These are phyloP conservation scores for Prenolepis imparis DNA, from an alignment of 2,888 invertebrate species.

Conservation along the genomic window DNA sequence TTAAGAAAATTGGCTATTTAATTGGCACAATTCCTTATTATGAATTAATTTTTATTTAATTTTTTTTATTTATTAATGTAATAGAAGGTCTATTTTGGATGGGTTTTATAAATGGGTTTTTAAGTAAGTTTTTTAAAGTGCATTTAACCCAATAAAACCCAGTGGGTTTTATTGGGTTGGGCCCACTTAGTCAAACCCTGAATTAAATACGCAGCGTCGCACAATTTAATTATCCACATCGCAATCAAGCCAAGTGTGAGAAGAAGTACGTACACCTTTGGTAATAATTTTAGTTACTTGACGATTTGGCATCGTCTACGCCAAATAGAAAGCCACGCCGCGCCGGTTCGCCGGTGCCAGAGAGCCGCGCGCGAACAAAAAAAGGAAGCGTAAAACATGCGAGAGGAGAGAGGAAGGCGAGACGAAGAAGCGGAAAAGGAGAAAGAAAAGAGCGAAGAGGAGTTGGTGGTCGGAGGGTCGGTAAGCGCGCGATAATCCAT, in stretches of 20 bases:
- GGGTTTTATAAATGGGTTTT: no score
- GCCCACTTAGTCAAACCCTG: no score
- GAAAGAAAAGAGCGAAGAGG: constrained; percentile 54
- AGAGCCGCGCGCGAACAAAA: constrained; percentile 53
- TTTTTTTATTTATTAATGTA: no score
- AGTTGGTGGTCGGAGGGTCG: constrained; percentile 66
- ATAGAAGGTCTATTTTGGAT: no score
- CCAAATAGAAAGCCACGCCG: constrained; percentile 82
- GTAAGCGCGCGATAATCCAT: constrained; percentile 75
- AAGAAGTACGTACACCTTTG: constrained; percentile 75
- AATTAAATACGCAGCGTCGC: constrained; percentile 13
- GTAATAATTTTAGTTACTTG: constrained; percentile 84
- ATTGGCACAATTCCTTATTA: no score
- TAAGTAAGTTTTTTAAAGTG: no score
- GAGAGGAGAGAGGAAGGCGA: constrained; percentile 41
- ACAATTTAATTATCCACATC: constrained; percentile 9
- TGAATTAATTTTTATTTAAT: no score
- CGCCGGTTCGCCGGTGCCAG: constrained; percentile 50
- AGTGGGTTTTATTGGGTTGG: no score
- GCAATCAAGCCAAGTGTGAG: constrained; percentile 3
- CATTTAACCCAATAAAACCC: no score
- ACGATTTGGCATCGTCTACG: constrained; percentile 85
- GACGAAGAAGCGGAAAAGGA: constrained; percentile 46
- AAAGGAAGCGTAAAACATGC: constrained; percentile 48
- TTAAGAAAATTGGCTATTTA: no score